A percentile compares a stretch with the other conserved stretches of the same genome.
phyloP scores from a whole-genome alignment of 2,888 invertebrate species.

The Thymelicus lineola region DNA sequence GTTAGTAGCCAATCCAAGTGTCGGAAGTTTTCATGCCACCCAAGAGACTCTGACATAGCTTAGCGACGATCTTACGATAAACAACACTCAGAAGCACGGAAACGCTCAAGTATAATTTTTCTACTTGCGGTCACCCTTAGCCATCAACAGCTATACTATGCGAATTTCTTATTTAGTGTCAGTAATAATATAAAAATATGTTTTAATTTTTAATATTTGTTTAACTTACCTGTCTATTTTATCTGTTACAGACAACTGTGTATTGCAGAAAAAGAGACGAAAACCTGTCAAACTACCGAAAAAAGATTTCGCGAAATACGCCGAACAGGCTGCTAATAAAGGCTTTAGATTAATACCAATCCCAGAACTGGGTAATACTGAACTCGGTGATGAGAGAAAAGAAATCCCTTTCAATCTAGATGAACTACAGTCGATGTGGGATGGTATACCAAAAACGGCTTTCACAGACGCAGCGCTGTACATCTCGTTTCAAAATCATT shows the following conservation, averaged over 20 bases:
- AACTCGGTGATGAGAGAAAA: slow-evolving; percentile 10
- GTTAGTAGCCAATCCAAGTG: too few species aligned
- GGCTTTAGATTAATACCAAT: slow-evolving; percentile 58
- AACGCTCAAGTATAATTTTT: too few species aligned
- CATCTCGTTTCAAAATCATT: slow-evolving; percentile 64
- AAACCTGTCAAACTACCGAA: slow-evolving; percentile 64
- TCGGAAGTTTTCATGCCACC: too few species aligned
- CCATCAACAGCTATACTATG: too few species aligned
- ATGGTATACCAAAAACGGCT: slow-evolving; percentile 49
- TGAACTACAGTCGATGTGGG: slow-evolving; percentile 64
- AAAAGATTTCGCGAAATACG: slow-evolving; percentile 64
- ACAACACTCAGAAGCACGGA: too few species aligned
- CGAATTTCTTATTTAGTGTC: too few species aligned
- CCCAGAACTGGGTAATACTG: slow-evolving; percentile 37
- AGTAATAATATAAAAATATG: too few species aligned
- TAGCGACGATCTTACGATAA: too few species aligned
- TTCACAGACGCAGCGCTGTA: slow-evolving; percentile 67
- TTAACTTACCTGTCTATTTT: neutral
- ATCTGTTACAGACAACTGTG: slow-evolving; percentile 73
- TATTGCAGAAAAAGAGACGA: slow-evolving; percentile 72
- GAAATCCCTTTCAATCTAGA: slow-evolving; percentile 51
- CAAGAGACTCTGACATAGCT: too few species aligned
- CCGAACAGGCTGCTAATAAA: slow-evolving; percentile 57
- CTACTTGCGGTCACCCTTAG: too few species aligned
- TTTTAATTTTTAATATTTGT: neutral